Base-by-base conservation (phyloP, 1,140 invertebrate genomes). In the Pogonomyrmex californicus region DNA sequence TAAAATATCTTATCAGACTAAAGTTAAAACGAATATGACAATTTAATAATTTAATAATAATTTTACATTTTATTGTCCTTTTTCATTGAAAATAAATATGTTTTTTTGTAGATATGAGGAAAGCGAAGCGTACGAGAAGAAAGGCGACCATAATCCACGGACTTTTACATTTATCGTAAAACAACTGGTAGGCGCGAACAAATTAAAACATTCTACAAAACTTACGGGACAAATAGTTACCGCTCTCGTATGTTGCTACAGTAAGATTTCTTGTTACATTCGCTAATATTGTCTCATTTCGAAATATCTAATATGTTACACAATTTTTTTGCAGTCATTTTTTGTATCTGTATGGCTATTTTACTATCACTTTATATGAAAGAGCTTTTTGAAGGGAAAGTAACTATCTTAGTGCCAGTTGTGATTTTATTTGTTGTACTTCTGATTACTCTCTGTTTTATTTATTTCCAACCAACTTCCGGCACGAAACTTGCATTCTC, bases 401-500 rank as follows among this genome's bases (percentile, higher is more conserved):
- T 88, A 0, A 91, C 89, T 9, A 93, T 96, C 1, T 79, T 96
- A 5, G 63, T 94, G 33, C 82, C 94, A 41, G 68, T 96, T 2
- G 85, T 81, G 6, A 12, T 95, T 58, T 92, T 95, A 23, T 70
- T 92, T 0, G 14, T 93, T n/a, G 93, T 96, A 4, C 91, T 97
- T 0, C 63, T 96, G 12, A 5, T 92, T 10, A 96, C 95, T 17
- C 92, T 97, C 7, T 93, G 94, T 56, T 95, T 95, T n/a, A 97
- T 97, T 60, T 96, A 96, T 1, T 86, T 96, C 0, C 96, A 97
- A 88, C 97, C 97, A 10, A 95, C 95, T 5, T 96, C 96, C 30
- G 94, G 93, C 17, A 94, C 86, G 17, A 93, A 93, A 65, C 92
- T 95, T 7, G 51, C 86, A 33, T 95, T 95, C 90, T 94, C 92